Conservation (phyloP, 1,140 invertebrate genomes). For the Trinorchestia longiramus region DNA sequence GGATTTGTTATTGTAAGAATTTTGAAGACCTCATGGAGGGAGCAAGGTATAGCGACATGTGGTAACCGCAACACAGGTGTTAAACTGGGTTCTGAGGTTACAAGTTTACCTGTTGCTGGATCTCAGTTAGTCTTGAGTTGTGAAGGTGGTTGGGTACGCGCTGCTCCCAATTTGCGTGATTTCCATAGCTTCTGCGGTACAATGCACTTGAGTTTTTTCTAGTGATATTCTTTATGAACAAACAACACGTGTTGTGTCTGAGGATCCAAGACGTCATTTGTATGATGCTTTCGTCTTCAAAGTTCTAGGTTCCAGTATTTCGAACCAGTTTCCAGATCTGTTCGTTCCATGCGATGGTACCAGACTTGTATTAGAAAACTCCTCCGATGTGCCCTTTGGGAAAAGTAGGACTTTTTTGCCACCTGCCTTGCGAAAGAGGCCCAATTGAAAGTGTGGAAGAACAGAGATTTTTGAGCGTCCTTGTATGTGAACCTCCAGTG, state of each 20-base stretch:
- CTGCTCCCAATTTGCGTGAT: background rate
- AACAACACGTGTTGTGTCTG: background rate
- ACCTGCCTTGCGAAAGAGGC: background rate
- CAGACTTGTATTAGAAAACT: conserved; percentile 2
- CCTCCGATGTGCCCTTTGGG: conserved; percentile 27
- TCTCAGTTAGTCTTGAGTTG: background rate
- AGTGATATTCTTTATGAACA: background rate
- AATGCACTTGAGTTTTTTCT: background rate
- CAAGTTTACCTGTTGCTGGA: background rate
- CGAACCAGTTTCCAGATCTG: conserved; percentile 23
- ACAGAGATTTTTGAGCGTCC: background rate
- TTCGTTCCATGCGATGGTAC: background rate
- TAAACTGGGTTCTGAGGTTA: conserved; percentile 26
- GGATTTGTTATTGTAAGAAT: background rate
- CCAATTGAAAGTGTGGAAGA: background rate
- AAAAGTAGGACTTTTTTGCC: background rate
- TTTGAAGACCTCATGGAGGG: background rate
- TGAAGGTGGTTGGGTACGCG: background rate
- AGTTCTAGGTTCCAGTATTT: background rate
- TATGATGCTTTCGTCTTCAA: background rate
- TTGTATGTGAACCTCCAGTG: background rate
- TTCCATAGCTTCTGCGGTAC: background rate
- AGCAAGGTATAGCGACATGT: background rate
- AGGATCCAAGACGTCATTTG: background rate
- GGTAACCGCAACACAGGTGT: conserved; percentile 28